These are phyloP conservation scores for Crossaster papposus DNA, from an alignment of 53 echinoderm and acorn worm species.

Conservation along the genomic window DNA sequence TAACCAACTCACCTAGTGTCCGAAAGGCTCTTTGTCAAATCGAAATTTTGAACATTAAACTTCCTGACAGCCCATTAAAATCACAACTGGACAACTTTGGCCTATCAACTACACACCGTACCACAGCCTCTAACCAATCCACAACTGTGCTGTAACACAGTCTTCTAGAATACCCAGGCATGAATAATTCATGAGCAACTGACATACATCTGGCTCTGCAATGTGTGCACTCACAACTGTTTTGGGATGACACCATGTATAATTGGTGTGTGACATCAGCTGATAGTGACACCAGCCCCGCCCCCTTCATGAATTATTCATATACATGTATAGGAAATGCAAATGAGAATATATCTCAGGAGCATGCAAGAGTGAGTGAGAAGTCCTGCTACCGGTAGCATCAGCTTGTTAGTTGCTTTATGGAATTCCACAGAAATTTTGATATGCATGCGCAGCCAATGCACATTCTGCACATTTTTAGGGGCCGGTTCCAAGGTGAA, in stretches of 20 bases:
- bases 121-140: constrained; percentile 43
- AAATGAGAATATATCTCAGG: neutral
- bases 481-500: constrained; percentile 43
- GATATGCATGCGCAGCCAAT: constrained; percentile 45
- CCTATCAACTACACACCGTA: constrained; percentile 38
- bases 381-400: neutral
- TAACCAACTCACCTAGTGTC: neutral
- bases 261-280: neutral
- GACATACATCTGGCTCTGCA: neutral
- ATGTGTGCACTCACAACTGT: neutral
- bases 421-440: constrained; percentile 53
- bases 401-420: constrained; percentile 42
- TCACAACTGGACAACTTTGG: constrained; percentile 46
- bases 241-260: neutral
- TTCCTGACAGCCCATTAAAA: constrained; percentile 44
- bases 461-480: constrained; percentile 62
- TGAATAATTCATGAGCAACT: constrained; percentile 54
- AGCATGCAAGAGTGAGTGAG: neutral
- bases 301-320: constrained; percentile 54
- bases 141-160: constrained; percentile 19
- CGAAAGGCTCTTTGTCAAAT: neutral
- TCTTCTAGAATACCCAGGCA: constrained; percentile 36
- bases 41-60: neutral
- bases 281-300: constrained; percentile 15
- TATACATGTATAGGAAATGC: no score